Base-by-base conservation (phyloP, 2,113 vertebrate species). In the Arvicanthis niloticus region DNA sequence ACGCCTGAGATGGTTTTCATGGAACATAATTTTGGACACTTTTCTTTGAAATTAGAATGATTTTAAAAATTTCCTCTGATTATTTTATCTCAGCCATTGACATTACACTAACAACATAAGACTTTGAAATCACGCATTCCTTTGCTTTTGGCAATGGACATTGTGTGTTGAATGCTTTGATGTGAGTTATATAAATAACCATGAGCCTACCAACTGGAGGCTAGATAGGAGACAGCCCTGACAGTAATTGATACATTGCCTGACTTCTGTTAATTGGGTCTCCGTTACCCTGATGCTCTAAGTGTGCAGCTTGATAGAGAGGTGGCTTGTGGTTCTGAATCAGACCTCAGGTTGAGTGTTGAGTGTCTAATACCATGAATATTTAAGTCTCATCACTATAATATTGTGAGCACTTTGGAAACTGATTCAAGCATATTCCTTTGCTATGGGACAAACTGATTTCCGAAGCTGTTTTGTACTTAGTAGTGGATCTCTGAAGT, bases 161-260 rank as follows among this genome's bases (percentile, higher is more conserved):
- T 16, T 56, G 94, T 90, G 37, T 90, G 13, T 88, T 58, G n/a
- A 75, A 7, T 70, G 48, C 19, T 70, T 87, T 89, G 80, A 34
- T 91, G 1, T 72, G 89, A 80, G 56, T 90, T 94, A 58, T 92
- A 65, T 67, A 95, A 90, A 90, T 80, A 85, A 65, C 42, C 51
- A 16, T 26, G 62, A 91, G 15, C 53, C 42, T 31, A 56, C 51
- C 53, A 87, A 51, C 40, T 90, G 22, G 60, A 94, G 77, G 26
- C 67, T 42, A 13, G 31, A 45, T 45, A 34, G 62, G n/a, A 72
- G 65, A 48, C 70, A 21, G 29, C 56, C 19, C 89, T 70, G 31
- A 75, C 93, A 5, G 5, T 62, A 70, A 81, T 93, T 42, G 48
- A 76, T 21, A 4, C 34, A 26, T 51, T 62, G 16, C 34, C 4